phyloP scores from a whole-genome alignment of 2,888 invertebrate genomes.

The Cepaea hortensis region DNA sequence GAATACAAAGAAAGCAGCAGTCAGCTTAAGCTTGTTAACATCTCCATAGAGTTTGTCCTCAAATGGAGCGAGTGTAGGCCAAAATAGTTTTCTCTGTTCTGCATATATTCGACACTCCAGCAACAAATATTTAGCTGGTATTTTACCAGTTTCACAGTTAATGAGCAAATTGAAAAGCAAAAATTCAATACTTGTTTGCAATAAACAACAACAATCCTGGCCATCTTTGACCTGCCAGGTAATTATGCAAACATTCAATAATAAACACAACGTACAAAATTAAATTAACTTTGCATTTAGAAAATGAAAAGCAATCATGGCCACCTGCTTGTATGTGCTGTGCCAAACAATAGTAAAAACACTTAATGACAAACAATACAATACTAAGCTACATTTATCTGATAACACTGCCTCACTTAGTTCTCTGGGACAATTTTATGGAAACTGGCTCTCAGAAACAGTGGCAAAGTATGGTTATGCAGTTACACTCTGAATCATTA shows the following conservation, averaged over 20 bases:
- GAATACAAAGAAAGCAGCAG: too few species aligned
- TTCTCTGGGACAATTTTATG: too few species aligned
- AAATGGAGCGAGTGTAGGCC: too few species aligned
- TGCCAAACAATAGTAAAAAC: not conserved
- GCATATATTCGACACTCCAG: too few species aligned
- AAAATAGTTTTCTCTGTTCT: too few species aligned
- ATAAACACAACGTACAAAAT: not conserved
- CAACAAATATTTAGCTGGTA: too few species aligned
- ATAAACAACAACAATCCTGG: not conserved
- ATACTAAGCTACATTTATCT: not conserved
- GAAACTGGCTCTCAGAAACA: too few species aligned
- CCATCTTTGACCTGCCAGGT: not conserved
- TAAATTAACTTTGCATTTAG: not conserved
- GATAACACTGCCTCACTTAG: not conserved
- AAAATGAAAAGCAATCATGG: not conserved
- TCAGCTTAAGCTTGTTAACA: too few species aligned
- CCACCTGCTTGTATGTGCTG: not conserved
- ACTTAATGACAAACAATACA: not conserved
- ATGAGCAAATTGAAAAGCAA: not conserved
- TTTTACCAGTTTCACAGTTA: too few species aligned
- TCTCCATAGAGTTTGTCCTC: too few species aligned
- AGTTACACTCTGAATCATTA: too few species aligned
- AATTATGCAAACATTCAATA: not conserved
- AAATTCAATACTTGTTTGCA: not conserved
- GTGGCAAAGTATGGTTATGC: too few species aligned